Evolutionary conservation across 2,888 invertebrate species (phyloP).

Genomic region (Elmis aenea): DNA sequence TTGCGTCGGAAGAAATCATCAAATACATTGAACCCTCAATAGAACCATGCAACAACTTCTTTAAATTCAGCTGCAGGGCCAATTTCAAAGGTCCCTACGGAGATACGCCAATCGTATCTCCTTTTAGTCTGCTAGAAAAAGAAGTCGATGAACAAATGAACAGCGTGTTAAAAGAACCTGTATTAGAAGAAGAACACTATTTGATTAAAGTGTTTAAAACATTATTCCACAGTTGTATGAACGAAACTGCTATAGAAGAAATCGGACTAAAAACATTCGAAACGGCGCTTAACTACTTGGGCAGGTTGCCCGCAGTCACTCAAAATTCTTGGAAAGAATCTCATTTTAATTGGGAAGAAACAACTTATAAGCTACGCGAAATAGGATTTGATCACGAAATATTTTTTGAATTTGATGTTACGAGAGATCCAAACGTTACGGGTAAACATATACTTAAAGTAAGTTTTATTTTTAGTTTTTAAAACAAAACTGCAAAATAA

Average conservation of each 20-base stretch:
- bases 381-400: constrained; percentile 22
- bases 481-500: too few relatives aligned
- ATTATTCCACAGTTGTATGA: constrained; percentile 29
- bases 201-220: constrained; percentile 8
- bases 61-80: constrained; percentile 68
- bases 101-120: too few relatives aligned
- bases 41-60: constrained; percentile 75
- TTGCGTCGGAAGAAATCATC: constrained; percentile 65
- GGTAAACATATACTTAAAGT: background rate
- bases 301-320: constrained; percentile 36
- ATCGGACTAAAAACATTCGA: constrained; percentile 20
- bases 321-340: constrained; percentile 25
- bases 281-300: constrained; percentile 26
- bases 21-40: constrained; percentile 60
- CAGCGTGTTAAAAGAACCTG: too few relatives aligned
- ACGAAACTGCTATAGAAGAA: constrained; percentile 23
- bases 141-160: too few relatives aligned
- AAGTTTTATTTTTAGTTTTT: too few relatives aligned
- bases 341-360: constrained; percentile 30
- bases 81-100: constrained; percentile 59
- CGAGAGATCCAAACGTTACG: background rate
- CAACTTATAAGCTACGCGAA: constrained; percentile 28
- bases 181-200: too few relatives aligned
- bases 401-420: background rate
- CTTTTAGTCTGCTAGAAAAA: too few relatives aligned